Conservation (phyloP, 2,113 vertebrate genomes). For the Hippocampus barbouri region DNA sequence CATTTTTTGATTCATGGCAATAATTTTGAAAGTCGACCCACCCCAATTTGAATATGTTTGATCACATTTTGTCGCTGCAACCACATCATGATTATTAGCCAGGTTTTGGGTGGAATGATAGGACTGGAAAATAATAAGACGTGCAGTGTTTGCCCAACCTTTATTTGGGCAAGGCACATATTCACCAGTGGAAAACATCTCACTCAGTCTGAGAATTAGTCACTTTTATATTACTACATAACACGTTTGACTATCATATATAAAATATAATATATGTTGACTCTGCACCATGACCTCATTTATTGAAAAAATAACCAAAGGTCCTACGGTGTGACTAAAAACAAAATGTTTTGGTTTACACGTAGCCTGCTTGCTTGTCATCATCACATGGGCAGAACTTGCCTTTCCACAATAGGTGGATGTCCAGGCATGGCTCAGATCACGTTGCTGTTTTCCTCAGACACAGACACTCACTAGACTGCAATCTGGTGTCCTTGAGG, state of each 20-base stretch:
- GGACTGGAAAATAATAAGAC: conserved; percentile 22
- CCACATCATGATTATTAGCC: conserved; percentile 1
- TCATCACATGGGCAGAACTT: conserved; percentile 13
- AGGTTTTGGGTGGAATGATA: conserved; percentile 7
- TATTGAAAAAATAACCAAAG: background rate
- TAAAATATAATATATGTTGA: background rate
- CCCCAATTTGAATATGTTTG: conserved; percentile 10
- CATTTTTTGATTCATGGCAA: conserved; percentile 36
- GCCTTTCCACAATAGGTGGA: background rate
- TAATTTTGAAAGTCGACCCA: conserved; percentile 14
- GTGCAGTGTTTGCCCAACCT: too few species aligned
- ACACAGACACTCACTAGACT: background rate
- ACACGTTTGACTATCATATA: background rate
- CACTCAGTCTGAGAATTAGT: background rate
- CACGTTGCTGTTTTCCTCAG: background rate
- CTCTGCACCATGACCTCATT: background rate
- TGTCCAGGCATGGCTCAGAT: background rate
- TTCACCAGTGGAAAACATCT: too few species aligned
- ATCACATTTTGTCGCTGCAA: conserved; percentile 11
- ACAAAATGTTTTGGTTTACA: background rate
- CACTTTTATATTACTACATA: background rate
- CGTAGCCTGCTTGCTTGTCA: background rate
- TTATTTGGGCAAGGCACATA: too few species aligned
- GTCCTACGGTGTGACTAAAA: background rate
- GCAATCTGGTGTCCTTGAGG: background rate